Base-by-base conservation (phyloP, 2,113 vertebrate species). In the Ailurus styani region DNA sequence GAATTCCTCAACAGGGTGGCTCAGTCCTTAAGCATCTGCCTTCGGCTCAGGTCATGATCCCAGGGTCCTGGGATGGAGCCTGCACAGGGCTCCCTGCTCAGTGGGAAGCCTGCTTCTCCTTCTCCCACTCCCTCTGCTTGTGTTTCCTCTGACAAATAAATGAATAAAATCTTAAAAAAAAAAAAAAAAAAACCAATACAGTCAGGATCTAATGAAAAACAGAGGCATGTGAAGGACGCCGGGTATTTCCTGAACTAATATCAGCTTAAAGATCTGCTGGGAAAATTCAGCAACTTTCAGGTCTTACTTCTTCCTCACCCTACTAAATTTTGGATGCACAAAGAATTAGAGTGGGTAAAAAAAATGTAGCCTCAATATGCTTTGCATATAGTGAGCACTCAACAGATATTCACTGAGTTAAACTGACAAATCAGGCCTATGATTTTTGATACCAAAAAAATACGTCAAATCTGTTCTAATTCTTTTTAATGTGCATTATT, bases 231-330 rank as follows among this genome's bases (percentile, higher is more conserved):
- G 62, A 31, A 91, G 15, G 66, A 81, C 6, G 52, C 52, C 31
- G 11, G 45, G 52, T 55, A 54, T 17, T 93, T 94, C 64, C 54
- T 82, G 55, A 97, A 82, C 52, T 97, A 86, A 96, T 50, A 97
- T 6, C 0, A 14, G 88, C 68, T 94, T n/a, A 96, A 98, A 98
- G 91, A 93, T 87, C 77, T 57, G 7, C 72, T 98, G 94, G 97
- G 90, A 98, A 96, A 96, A 98, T 94, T 77, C 96, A 93, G 94
- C 8, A 85, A 34, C 34, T 91, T 97, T 98, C 86, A 95, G 60
- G 31, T 25, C 93, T 96, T 55, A 15, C 5, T 95, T 96, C 73
- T 87, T 86, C 29, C 73, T 47, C 21, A 25, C 21, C 6, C 52
- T n/a, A 25, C 25, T 13, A 85, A 95, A 93, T 85, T 88, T 70